Conservation (phyloP, 2,888 invertebrate species). For the Torymus texanus region DNA sequence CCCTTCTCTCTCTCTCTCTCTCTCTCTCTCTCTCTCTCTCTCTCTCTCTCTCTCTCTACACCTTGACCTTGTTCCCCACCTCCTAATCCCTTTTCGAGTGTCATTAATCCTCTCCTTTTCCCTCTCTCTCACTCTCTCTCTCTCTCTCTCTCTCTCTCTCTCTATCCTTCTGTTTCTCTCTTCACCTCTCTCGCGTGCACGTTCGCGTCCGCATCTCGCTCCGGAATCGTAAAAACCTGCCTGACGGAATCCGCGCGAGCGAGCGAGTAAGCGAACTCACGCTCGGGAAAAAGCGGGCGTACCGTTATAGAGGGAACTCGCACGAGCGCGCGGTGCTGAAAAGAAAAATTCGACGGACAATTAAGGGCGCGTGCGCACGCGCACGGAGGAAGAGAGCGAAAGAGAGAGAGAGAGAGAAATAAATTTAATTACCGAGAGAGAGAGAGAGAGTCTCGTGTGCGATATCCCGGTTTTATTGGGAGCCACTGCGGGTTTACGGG, state of each 20-base stretch:
- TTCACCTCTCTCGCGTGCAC: background rate
- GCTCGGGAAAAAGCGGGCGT: background rate
- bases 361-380: slow-evolving; percentile 32
- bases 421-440: slow-evolving; percentile 47
- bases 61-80: slow-evolving; percentile 47
- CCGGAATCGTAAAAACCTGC: background rate
- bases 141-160: too few relatives aligned
- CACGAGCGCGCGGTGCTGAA: too few relatives aligned
- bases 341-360: slow-evolving; percentile 50
- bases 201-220: background rate
- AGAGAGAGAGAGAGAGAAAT: slow-evolving; percentile 11
- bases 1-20: background rate
- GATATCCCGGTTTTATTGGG: slow-evolving; percentile 20
- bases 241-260: background rate
- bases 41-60: background rate
- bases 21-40: background rate
- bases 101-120: slow-evolving; percentile 24
- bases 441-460: slow-evolving; percentile 10
- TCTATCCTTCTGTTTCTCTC: background rate
- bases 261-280: background rate
- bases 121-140: too few relatives aligned
- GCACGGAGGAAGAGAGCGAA: background rate
- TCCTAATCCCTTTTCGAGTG: slow-evolving; percentile 46
- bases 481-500: too few relatives aligned
- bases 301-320: slow-evolving; percentile 37